A percentile compares a stretch with the other conserved stretches of the same genome.
phyloP scores from a whole-genome alignment of 2,113 vertebrate genomes.

The Chauna torquata region DNA sequence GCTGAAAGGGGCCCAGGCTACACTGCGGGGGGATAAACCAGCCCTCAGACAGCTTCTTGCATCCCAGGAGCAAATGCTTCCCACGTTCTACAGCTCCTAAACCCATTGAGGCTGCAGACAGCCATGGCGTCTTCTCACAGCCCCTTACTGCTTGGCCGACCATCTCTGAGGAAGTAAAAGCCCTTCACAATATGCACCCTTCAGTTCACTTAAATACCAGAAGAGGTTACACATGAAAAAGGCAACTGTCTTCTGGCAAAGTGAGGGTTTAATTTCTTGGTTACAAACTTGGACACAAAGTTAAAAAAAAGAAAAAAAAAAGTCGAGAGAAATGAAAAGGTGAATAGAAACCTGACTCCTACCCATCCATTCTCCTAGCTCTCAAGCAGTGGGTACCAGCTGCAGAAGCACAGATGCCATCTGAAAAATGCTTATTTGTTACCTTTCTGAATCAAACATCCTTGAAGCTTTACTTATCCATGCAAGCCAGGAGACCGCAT shows the following conservation, averaged over 20 bases:
- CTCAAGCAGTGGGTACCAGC: not conserved
- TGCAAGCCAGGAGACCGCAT: not conserved
- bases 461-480: not conserved
- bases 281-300: not conserved
- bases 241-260: not conserved
- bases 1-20: not conserved
- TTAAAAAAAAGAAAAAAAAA: not conserved
- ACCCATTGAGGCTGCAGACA: not conserved
- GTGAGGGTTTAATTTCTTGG: not conserved
- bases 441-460: not conserved
- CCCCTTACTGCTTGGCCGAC: not conserved
- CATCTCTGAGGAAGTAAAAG: not conserved
- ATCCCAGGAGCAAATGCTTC: not conserved
- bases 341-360: not conserved
- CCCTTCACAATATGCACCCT: not conserved
- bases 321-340: not conserved
- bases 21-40: not conserved
- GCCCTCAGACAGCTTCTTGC: not conserved
- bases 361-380: not conserved
- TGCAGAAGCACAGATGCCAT: not conserved
- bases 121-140: not conserved
- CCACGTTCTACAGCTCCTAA: accelerated
- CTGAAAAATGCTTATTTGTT: not conserved
- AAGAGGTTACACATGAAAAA: accelerated
- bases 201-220: not conserved